These are phyloP conservation scores for Lepilemur ruficaudatus DNA, from an alignment of 2,797 vertebrate genomes.

Conservation along the genomic window DNA sequence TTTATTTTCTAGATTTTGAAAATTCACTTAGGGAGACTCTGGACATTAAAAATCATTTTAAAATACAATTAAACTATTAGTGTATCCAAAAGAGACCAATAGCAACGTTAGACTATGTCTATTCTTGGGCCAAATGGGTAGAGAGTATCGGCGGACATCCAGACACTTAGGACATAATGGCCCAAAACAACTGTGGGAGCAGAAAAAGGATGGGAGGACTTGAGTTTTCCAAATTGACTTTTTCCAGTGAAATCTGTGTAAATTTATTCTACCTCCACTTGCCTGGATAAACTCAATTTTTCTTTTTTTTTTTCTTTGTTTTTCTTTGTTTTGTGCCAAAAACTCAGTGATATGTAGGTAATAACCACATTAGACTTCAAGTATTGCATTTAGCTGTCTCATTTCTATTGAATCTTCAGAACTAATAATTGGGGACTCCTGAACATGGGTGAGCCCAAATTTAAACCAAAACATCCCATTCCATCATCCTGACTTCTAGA, in stretches of 20 bases:
- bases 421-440: slow-evolving; percentile 71
- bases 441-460: not conserved
- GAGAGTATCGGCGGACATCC: slow-evolving; percentile 57
- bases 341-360: slow-evolving; percentile 26
- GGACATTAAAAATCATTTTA: slow-evolving; percentile 76
- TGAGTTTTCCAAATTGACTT: slow-evolving; percentile 17
- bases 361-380: slow-evolving; percentile 1
- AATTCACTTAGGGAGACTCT: slow-evolving; percentile 67
- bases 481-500: not conserved
- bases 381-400: slow-evolving; percentile 71
- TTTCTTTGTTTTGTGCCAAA: not conserved
- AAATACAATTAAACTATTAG: slow-evolving; percentile 77
- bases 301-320: not conserved
- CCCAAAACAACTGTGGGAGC: slow-evolving; percentile 33
- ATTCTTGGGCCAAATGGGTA: slow-evolving; percentile 71
- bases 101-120: slow-evolving; percentile 60
- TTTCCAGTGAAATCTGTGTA: not conserved
- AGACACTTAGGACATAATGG: slow-evolving; percentile 58
- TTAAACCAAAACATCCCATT: not conserved
- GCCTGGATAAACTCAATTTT: not conserved
- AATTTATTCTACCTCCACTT: not conserved
- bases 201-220: not conserved
- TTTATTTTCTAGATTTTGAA: slow-evolving; percentile 75
- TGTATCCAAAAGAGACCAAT: slow-evolving; percentile 72
- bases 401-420: slow-evolving; percentile 69